Conservation (phyloP, 2,797 vertebrate species). For the Xiphorhynchus erythropygius region DNA sequence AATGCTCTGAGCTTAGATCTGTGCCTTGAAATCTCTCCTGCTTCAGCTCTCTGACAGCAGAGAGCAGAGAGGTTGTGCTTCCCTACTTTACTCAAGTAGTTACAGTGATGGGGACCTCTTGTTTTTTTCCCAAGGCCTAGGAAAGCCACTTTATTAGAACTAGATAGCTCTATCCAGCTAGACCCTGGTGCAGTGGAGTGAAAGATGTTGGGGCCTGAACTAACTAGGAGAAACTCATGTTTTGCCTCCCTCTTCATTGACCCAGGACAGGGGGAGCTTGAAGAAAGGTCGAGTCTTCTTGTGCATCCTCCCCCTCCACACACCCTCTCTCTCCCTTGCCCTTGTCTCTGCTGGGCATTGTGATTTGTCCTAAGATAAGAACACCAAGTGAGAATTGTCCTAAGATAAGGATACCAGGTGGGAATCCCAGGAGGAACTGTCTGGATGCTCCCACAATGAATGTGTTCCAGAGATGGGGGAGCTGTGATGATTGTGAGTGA, state of each 20-base stretch:
- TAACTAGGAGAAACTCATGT: not conserved
- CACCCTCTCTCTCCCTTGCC: not conserved
- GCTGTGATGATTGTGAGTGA: not conserved
- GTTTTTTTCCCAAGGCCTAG: not conserved
- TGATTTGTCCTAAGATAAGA: not conserved
- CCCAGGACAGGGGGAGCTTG: not conserved
- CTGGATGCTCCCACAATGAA: not conserved
- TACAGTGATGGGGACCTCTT: not conserved
- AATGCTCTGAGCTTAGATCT: not conserved
- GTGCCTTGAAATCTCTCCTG: not conserved
- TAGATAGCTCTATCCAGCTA: not conserved
- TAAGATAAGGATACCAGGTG: not conserved
- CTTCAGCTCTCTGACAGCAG: not conserved
- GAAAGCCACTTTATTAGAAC: accelerated
- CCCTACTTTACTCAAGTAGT: not conserved
- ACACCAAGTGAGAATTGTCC: not conserved
- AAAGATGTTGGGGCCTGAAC: not conserved
- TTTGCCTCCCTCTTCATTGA: not conserved
- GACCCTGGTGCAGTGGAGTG: not conserved
- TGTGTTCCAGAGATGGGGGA: not conserved
- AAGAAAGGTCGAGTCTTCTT: not conserved
- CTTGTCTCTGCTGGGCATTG: not conserved
- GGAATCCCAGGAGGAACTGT: not conserved
- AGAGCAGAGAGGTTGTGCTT: not conserved
- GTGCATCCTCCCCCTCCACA: not conserved